Percentiles rank a stretch among this genome's conserved stretches.
Evolutionary conservation across 2,888 invertebrate genomes (phyloP).

Genomic region (Dexiosoma caninum): DNA sequence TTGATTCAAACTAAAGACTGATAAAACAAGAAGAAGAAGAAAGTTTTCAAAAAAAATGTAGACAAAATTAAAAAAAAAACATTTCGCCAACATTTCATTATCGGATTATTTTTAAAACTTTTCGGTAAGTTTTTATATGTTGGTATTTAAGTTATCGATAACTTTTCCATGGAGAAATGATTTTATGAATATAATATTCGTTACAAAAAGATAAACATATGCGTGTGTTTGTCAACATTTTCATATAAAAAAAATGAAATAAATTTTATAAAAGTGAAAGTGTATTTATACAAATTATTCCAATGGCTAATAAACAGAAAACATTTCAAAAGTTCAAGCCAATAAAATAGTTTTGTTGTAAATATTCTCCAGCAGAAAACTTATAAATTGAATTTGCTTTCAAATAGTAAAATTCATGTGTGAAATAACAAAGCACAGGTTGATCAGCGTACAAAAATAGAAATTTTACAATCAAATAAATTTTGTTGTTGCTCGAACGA

Average conservation of each 20-base stretch:
- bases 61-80: too few species aligned
- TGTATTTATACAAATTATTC: neutral
- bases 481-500: constrained; percentile 8
- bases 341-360: constrained; percentile 10
- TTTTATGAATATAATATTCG: too few species aligned
- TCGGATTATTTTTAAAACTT: too few species aligned
- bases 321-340: constrained; percentile 3
- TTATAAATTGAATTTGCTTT: neutral
- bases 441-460: constrained; percentile 41
- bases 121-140: too few species aligned
- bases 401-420: neutral
- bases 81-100: too few species aligned
- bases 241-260: too few species aligned
- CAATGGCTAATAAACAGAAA: neutral
- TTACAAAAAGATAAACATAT: too few species aligned
- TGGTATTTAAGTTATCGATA: neutral
- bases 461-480: constrained; percentile 9
- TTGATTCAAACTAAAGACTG: too few species aligned
- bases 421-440: constrained; percentile 11
- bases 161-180: neutral
- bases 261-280: constrained; percentile 33
- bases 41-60: too few species aligned
- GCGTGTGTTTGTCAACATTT: too few species aligned
- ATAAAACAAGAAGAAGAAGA: too few species aligned
- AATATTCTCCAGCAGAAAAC: neutral